Percentiles rank a stretch among this genome's conserved stretches.
phyloP scores from a whole-genome alignment of 2,797 vertebrate genomes.

The Halcyon chelicuti region DNA sequence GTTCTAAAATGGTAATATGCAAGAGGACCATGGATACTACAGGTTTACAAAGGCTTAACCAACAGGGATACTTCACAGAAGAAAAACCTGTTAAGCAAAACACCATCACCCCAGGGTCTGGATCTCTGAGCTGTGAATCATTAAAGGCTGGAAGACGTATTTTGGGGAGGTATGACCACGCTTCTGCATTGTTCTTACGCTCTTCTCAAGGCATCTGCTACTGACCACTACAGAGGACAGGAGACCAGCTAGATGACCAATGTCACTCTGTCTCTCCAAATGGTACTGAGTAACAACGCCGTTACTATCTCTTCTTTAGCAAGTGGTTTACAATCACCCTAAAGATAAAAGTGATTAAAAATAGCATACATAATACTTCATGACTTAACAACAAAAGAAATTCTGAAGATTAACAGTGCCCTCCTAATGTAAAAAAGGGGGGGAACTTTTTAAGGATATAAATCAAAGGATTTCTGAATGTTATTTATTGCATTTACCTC shows the following conservation, averaged over 20 bases:
- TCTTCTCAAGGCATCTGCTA: background rate
- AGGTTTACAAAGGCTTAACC: background rate
- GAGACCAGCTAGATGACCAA: background rate
- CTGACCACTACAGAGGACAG: background rate
- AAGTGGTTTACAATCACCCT: background rate
- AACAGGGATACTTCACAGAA: background rate
- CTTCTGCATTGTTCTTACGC: background rate
- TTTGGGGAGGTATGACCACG: background rate
- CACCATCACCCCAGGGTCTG: background rate
- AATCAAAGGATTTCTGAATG: background rate
- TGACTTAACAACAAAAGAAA: accelerated
- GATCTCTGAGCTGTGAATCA: background rate
- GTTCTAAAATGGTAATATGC: background rate
- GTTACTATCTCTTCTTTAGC: background rate
- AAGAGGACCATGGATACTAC: background rate
- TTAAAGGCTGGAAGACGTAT: background rate
- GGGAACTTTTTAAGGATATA: background rate
- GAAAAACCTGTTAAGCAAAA: background rate
- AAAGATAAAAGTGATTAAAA: background rate
- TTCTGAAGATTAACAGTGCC: background rate
- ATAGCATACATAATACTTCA: background rate
- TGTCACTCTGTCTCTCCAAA: background rate
- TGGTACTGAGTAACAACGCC: background rate
- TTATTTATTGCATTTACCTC: background rate
- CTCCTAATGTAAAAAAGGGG: background rate